Percentiles rank a stretch among this genome's conserved stretches.
phyloP scores from a whole-genome alignment of 1,140 invertebrate species.

The Drosophila tristis region DNA sequence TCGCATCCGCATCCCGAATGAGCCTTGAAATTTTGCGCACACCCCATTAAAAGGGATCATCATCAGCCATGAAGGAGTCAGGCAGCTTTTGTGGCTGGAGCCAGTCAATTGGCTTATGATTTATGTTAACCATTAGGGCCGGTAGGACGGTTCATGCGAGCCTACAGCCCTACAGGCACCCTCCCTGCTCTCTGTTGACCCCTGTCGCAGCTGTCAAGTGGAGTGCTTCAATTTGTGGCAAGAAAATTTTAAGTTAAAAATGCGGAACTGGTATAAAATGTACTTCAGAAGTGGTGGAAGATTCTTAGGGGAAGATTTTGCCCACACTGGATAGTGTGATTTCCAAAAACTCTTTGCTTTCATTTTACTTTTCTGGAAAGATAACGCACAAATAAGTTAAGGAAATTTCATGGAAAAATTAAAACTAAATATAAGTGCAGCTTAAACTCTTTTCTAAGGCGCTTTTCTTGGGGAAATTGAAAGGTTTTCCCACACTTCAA shows the following conservation, averaged over 20 bases:
- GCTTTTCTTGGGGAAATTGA: too few relatives aligned
- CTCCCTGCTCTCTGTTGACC: conserved; percentile 4
- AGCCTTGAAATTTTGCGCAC: conserved; percentile 66
- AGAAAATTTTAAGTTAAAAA: conserved; percentile 26
- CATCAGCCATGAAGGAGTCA: conserved; percentile 42
- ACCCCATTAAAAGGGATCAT: conserved; percentile 77
- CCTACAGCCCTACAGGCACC: conserved; percentile 13
- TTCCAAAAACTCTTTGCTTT: too few relatives aligned
- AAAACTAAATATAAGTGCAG: too few relatives aligned
- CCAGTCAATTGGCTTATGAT: conserved; percentile 79
- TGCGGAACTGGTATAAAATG: too few relatives aligned
- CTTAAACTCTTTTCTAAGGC: too few relatives aligned
- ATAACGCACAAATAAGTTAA: too few relatives aligned
- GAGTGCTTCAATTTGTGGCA: conserved; percentile 13
- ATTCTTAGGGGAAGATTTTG: too few relatives aligned
- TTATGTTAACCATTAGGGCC: conserved; percentile 68
- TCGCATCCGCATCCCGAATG: conserved; percentile 16
- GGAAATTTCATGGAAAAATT: too few relatives aligned
- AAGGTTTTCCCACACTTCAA: too few relatives aligned
- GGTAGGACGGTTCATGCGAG: conserved; percentile 58
- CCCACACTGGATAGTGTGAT: too few relatives aligned
- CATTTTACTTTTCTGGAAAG: too few relatives aligned
- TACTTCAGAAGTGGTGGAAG: too few relatives aligned
- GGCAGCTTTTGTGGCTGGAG: conserved; percentile 39
- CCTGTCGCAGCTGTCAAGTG: conserved; percentile 3